phyloP scores from a whole-genome alignment of 1,140 invertebrate species.

The Lepidurus apus region DNA sequence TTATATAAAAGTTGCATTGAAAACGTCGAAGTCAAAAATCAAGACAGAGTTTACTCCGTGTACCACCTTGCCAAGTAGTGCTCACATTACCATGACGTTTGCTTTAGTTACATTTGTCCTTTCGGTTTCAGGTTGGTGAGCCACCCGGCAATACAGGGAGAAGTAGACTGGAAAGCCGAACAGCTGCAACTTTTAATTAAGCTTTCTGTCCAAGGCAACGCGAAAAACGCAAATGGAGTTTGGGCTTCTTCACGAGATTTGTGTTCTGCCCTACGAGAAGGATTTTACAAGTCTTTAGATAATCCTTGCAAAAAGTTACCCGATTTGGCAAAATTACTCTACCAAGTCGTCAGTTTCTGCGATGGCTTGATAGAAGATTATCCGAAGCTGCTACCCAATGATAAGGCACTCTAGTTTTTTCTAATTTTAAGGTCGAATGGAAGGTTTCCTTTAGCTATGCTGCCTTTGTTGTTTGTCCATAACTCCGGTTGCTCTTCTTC shows the following conservation, averaged over 20 bases:
- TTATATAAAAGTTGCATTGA: constrained; percentile 55
- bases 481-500: neutral
- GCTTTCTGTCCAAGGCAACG: constrained; percentile 56
- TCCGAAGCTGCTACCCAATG: neutral
- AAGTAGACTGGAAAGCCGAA: constrained; percentile 59
- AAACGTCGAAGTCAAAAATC: constrained; percentile 50
- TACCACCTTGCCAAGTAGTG: constrained; percentile 54
- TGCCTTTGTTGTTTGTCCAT: neutral
- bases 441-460: neutral
- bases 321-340: constrained; percentile 30
- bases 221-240: constrained; percentile 47
- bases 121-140: constrained; percentile 51
- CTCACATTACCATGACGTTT: neutral
- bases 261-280: constrained; percentile 34
- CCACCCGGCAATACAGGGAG: constrained; percentile 53
- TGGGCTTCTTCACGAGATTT: constrained; percentile 54
- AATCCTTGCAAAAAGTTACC: constrained; percentile 34
- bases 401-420: neutral
- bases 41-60: constrained; percentile 58
- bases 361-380: neutral
- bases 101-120: constrained; percentile 18
- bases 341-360: constrained; percentile 3
- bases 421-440: neutral
- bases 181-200: constrained; percentile 59
- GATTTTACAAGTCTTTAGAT: constrained; percentile 36